These are phyloP conservation scores for Mixornis gularis DNA, from an alignment of 2,113 vertebrate genomes.

Conservation along the genomic window DNA sequence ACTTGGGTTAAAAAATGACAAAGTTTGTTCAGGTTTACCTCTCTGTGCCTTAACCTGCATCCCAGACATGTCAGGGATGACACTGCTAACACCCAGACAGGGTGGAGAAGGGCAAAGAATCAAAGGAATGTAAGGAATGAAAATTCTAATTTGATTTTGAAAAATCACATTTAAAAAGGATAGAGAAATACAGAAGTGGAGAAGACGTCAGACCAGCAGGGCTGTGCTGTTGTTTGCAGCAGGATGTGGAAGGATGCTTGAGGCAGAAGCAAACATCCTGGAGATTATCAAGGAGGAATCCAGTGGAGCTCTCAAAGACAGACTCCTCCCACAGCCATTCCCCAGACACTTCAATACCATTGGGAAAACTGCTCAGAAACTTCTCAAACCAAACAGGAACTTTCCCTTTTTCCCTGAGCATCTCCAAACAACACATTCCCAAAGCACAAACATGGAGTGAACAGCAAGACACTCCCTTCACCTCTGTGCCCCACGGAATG, in stretches of 20 bases:
- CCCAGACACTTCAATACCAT: rapidly evolving
- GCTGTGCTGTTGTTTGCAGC: neutral
- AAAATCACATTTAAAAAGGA: neutral
- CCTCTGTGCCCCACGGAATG: neutral
- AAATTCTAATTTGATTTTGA: neutral
- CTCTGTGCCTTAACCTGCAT: neutral
- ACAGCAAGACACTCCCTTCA: rapidly evolving
- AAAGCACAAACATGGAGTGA: rapidly evolving
- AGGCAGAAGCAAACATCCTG: neutral
- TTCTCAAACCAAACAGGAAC: neutral
- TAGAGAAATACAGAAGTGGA: neutral
- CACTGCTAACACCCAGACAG: rapidly evolving
- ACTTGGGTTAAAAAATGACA: neutral
- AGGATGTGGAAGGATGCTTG: neutral
- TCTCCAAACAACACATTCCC: neutral
- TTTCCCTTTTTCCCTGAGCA: neutral
- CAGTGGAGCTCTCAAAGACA: neutral
- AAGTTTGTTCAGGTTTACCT: neutral
- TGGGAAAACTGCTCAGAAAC: neutral
- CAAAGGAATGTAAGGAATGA: neutral
- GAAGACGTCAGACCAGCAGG: neutral
- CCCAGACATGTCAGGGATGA: neutral
- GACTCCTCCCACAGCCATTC: neutral
- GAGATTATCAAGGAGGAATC: neutral
- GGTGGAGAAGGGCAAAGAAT: neutral